Evolutionary conservation across 1,140 invertebrate species (phyloP).

Genomic region (Scaptodrosophila lebanonensis): DNA sequence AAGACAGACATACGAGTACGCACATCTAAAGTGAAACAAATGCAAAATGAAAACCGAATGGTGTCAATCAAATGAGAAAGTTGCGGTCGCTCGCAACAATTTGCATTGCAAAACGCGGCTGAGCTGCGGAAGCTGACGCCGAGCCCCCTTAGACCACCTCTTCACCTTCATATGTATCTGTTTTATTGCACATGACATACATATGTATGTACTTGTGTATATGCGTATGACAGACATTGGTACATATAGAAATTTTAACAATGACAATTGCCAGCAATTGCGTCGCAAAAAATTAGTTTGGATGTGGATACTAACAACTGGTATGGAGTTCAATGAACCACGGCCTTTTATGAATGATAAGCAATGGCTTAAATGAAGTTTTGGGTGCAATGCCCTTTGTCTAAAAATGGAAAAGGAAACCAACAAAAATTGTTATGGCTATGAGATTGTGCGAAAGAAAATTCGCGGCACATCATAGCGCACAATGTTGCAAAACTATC

Average conservation of each 20-base stretch:
- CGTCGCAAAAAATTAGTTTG: conserved; percentile 21
- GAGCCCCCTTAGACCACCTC: neutral
- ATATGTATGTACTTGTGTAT: too few species aligned
- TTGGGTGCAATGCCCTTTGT: conserved; percentile 22
- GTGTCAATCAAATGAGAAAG: conserved; percentile 29
- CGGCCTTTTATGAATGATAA: conserved; percentile 18
- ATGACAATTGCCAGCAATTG: conserved; percentile 20
- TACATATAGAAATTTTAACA: neutral
- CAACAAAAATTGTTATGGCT: conserved; percentile 9
- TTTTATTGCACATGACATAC: too few species aligned
- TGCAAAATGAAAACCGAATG: conserved; percentile 20
- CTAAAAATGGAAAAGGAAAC: conserved; percentile 31
- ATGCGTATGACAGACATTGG: too few species aligned
- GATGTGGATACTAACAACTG: conserved; percentile 19
- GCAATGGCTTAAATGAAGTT: conserved; percentile 23
- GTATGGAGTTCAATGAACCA: conserved; percentile 31
- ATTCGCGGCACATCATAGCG: conserved; percentile 18
- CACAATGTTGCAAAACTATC: conserved; percentile 19
- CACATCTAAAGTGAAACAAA: conserved; percentile 1
- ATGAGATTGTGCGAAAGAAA: conserved; percentile 37
- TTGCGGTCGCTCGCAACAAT: conserved; percentile 14
- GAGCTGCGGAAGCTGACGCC: conserved; percentile 27
- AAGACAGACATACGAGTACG: conserved; percentile 9
- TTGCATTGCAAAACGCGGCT: too few species aligned
- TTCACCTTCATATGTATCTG: too few species aligned